Evolutionary conservation across 2,113 vertebrate species (phyloP), one percentile per base, ranked within the genome.

Genomic region (Lophius piscatorius): DNA sequence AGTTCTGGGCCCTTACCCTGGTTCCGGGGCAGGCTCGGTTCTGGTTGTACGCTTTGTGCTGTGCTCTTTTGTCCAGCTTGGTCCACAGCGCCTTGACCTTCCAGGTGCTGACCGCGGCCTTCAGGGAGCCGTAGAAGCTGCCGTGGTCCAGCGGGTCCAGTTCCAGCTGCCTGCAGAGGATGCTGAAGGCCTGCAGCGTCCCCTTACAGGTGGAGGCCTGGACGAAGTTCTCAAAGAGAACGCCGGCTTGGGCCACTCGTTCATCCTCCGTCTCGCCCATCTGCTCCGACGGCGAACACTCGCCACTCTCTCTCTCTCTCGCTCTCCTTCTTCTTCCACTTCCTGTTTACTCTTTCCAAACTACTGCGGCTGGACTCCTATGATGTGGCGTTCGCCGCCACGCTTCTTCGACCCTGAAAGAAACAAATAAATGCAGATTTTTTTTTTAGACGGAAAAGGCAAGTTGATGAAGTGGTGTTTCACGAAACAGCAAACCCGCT

Each of bases 61-160:
- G 90, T 4, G 94, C 94, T 74, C 94, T 90, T 61, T 99, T 98
- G 83, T 99, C 97, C 81, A 99, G 85, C 76, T 98, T 99, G 81
- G 94, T 94, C 96, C 96, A 99, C 55, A 99, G 91, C 50, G 94
- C 94, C 81, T 96, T 96, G 88, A 96, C 96, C 74, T 98, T 99
- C 97, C 97, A 99, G 0, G 90, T 92, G 66, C 89, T 95, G 81
- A 98, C 83, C 2, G 93, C 93, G 0, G 90, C 92, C 84, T 98
- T 98, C 17, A 99, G 92, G 22, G 88, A 93, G 55, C 78, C 81
- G 85, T 96, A 98, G 82, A 99, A 98, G 81, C 85, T 91, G 60
- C 83, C 86, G 56, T 94, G 87, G 84, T 98, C 94, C 71, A 91
- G 83, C 1, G 93, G 95, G 52, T 98, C 94, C 12, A 99, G 91